These are phyloP conservation scores for Adrianichthys oophorus DNA, from an alignment of 2,797 vertebrate species.

Conservation along the genomic window DNA sequence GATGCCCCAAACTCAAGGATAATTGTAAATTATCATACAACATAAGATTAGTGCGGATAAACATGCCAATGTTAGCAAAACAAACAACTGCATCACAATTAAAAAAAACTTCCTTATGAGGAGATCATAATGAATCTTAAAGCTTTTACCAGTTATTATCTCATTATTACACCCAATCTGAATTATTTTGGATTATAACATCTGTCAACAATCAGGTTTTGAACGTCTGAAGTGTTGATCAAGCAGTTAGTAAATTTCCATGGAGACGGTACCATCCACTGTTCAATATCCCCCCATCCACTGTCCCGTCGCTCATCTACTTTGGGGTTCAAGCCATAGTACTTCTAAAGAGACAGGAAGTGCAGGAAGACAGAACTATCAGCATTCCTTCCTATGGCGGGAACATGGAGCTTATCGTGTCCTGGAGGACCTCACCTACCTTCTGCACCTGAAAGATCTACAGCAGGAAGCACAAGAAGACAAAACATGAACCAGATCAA, in stretches of 20 bases:
- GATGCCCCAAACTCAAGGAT: constrained; percentile 20
- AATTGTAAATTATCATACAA: constrained; percentile 18
- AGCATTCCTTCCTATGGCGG: not conserved
- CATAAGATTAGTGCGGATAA: constrained; percentile 4
- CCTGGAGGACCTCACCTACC: constrained; percentile 79
- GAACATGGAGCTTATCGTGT: not conserved
- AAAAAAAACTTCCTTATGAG: constrained; percentile 38
- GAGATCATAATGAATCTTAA: constrained; percentile 54
- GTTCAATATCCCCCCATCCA: constrained; percentile 97
- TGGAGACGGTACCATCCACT: constrained; percentile 91
- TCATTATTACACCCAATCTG: constrained; percentile 42
- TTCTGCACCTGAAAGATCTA: constrained; percentile 99
- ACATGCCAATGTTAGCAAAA: too few species aligned
- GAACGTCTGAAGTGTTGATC: too few species aligned
- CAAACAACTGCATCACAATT: too few species aligned
- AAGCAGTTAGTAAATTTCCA: not conserved
- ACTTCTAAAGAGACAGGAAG: constrained; percentile 81
- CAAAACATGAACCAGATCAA: constrained; percentile 18
- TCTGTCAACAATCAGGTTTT: too few species aligned
- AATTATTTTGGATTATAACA: constrained; percentile 39
- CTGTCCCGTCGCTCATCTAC: constrained; percentile 69
- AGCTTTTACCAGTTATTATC: constrained; percentile 56
- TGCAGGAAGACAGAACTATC: constrained; percentile 14
- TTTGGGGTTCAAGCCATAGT: constrained; percentile 87
- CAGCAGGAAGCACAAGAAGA: constrained; percentile 33